Conservation (phyloP, 2,797 vertebrate species). For the Euthynnus affinis region DNA sequence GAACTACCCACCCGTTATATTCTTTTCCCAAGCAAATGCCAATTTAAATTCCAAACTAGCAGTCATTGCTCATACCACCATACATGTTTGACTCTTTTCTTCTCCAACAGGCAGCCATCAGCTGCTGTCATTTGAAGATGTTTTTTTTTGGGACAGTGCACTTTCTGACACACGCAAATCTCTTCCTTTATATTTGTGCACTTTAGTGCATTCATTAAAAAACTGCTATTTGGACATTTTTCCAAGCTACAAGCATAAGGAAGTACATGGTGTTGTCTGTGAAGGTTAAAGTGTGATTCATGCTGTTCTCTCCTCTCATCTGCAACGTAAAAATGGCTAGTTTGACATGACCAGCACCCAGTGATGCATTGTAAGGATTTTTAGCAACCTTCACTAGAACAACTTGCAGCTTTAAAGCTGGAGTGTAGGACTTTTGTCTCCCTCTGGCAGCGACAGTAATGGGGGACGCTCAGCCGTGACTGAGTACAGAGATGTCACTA, state of each 20-base stretch:
- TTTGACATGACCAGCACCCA: slow-evolving; percentile 14
- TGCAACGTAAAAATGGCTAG: slow-evolving; percentile 28
- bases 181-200: background rate
- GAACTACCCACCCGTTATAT: background rate
- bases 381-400: background rate
- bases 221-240: background rate
- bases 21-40: no score
- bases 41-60: background rate
- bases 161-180: background rate
- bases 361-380: slow-evolving; percentile 5
- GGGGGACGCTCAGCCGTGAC: no score
- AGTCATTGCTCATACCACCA: background rate
- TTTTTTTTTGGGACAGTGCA: background rate
- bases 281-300: background rate
- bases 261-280: background rate
- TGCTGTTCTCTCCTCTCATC: background rate
- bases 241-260: no score
- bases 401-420: background rate
- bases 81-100: background rate
- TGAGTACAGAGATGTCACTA: no score
- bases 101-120: background rate
- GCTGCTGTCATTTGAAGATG: background rate
- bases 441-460: no score
- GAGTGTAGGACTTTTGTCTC: no score
- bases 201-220: background rate